phyloP scores from a whole-genome alignment of 2,113 vertebrate species.

The Dicaeum eximium region DNA sequence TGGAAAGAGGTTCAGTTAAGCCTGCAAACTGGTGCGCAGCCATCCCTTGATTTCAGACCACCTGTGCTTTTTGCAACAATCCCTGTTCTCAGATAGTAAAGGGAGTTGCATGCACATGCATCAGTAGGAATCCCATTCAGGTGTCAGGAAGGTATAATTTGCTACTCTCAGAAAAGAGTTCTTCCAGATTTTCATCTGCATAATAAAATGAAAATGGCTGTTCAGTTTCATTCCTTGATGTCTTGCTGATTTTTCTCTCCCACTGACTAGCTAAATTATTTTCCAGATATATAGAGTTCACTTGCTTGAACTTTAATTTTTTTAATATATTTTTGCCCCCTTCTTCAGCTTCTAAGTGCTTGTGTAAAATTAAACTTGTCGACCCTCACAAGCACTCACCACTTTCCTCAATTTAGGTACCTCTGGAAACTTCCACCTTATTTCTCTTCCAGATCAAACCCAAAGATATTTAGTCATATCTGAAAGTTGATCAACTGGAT shows the following conservation, averaged over 20 bases:
- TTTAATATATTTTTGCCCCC: not conserved
- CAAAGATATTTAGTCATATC: not conserved
- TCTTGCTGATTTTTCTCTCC: slow-evolving; percentile 8
- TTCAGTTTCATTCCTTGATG: not conserved
- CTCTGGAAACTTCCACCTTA: not conserved
- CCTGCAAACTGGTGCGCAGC: not conserved
- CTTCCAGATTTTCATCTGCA: slow-evolving; percentile 9
- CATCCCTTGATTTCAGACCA: not conserved
- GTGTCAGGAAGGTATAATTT: slow-evolving; percentile 38
- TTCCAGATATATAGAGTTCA: not conserved
- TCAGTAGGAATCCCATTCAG: not conserved
- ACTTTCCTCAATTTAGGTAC: not conserved
- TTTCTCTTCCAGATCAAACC: not conserved
- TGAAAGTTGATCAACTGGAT: not conserved
- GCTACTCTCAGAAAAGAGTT: not conserved
- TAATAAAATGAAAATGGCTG: slow-evolving; percentile 43
- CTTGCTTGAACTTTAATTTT: not conserved
- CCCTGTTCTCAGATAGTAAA: not conserved
- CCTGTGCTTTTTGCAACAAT: not conserved
- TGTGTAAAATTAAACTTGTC: not conserved
- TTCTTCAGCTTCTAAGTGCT: not conserved
- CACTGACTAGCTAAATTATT: slow-evolving; percentile 10
- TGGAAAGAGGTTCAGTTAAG: not conserved
- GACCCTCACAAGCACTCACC: not conserved
- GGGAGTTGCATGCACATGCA: not conserved